Evolutionary conservation across 2,113 vertebrate species (phyloP), one percentile per base, ranked within the genome.

Genomic region (Brienomyrus longianalis): DNA sequence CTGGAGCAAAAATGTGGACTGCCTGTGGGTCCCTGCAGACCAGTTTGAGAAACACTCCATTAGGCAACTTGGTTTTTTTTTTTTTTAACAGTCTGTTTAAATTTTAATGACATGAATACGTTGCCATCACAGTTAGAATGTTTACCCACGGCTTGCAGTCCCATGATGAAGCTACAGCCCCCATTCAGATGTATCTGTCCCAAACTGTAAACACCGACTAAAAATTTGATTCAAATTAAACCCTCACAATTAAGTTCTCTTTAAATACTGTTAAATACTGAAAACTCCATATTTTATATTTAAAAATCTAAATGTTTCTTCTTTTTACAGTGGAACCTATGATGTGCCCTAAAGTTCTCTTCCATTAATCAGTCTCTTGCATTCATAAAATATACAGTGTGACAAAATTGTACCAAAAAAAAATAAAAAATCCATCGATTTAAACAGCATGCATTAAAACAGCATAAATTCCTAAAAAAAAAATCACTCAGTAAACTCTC

Each of bases 1-100:
- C 10, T 0, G 62, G 2, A 66, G 23, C 59, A 62, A 62, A 62
- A 62, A n/a, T 5, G 1, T 23, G 21, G 54, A 23, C 19, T 56
- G 54, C 54, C 54, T 56, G 54, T 6, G 54, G 54, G 54, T 21
- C 54, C 19, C 54, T 7, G 54, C 5, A 0, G 5, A 56, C 54
- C 54, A 56, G 56, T 23, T 45, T 8, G 4, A 39, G 23, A 83
- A 19, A 83, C 83, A 84, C 83, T 83, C 3, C 62, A n/a, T 21
- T 54, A 35, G 85, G 48, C 85, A 56, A 50, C 13, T 19, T 8
- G 50, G n/a, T 17, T 56, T 59, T 2, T 56, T 52, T 17, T 56
- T 59, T 2, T 56, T 52, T 87, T 87, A 87, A 87, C 85, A 87
- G 85, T 87, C 85, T 31, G 31, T 84, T 23, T 48, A 21, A 84